Evolutionary conservation across 2,888 invertebrate genomes (phyloP).

Genomic region (Ametastegia equiseti): DNA sequence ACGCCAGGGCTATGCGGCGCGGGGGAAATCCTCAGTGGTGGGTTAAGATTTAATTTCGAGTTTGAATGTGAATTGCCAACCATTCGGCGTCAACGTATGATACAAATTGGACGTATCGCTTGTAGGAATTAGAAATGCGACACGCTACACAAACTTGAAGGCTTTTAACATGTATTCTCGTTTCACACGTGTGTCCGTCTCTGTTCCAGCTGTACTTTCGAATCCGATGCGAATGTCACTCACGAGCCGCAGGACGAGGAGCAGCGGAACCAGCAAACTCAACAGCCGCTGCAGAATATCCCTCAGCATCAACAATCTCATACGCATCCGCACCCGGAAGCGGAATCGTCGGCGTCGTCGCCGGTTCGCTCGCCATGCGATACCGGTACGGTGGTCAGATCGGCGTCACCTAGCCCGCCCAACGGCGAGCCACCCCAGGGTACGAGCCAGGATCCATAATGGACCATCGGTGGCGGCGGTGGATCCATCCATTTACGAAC

Average conservation of each 20-base stretch:
- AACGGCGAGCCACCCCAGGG: conserved; percentile 69
- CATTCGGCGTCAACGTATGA: neutral
- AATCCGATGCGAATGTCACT: neutral
- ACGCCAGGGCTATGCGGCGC: neutral
- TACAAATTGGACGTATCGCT: too few relatives aligned
- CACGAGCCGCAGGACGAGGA: neutral
- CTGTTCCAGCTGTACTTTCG: neutral
- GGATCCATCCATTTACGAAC: conserved; percentile 59
- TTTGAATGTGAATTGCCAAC: neutral
- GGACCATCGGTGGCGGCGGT: conserved; percentile 65
- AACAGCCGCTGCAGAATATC: conserved; percentile 51
- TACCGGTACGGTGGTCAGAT: conserved; percentile 61
- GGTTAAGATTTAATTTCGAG: neutral
- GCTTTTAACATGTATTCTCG: neutral
- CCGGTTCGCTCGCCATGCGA: conserved; percentile 55
- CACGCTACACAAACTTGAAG: too few relatives aligned
- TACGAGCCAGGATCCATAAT: conserved; percentile 73
- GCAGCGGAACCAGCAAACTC: conserved; percentile 44
- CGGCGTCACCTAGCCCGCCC: conserved; percentile 65
- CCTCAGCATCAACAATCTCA: conserved; percentile 49
- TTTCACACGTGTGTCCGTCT: neutral
- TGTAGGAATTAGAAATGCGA: too few relatives aligned
- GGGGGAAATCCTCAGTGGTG: conserved; percentile 14
- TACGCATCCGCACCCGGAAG: conserved; percentile 51
- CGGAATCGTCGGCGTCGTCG: conserved; percentile 45